Base-by-base conservation (phyloP, 2,113 vertebrate genomes). In the Nannospalax galili region DNA sequence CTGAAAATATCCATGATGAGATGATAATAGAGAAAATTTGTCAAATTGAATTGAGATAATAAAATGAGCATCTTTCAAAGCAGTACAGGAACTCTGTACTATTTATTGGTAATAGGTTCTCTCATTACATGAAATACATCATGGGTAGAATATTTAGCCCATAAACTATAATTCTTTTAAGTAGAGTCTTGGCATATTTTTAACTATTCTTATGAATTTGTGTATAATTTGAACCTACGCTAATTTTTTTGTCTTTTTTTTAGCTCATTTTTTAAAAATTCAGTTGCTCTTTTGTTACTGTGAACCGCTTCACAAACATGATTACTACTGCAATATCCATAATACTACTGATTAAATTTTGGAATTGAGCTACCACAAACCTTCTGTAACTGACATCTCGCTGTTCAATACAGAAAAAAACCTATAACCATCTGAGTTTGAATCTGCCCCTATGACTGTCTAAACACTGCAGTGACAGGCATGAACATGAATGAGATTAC, bases 351-450 rank as follows among this genome's bases (percentile, higher is more conserved):
- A 58, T 92, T 84, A 5, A 82, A 12, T 37, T 9, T 58, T 80
- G 1, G 3, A 72, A 0, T 45, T 40, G 4, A 24, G 3, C 10
- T 7, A 80, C 24, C 1, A 37, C 1, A 81, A 8, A 60, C 4
- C 16, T 86, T 84, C 5, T 62, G 78, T 82, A 92, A 70, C 6
- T 69, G 12, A 0, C 7, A 40, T 90, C 42, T 89, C 93, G 24
- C 40, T 58, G 58, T 58, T 58, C 58, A 82, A n/a, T n/a, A n/a
- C n/a, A n/a, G n/a, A n/a, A n/a, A n/a, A n/a, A n/a, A n/a, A n/a
- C n/a, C 17, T 17, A 37, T 14, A 20, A 30, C 15, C 24, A 73
- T n/a, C 40, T 70, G 11, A 87, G 52, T 48, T 10, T 82, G 35
- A 75, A 80, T 93, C 26, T 84, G 11, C 24, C 32, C 14, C 30